phyloP scores from a whole-genome alignment of 37 sponge, comb jelly and placozoan species.

The Mnemiopsis leidyi region DNA sequence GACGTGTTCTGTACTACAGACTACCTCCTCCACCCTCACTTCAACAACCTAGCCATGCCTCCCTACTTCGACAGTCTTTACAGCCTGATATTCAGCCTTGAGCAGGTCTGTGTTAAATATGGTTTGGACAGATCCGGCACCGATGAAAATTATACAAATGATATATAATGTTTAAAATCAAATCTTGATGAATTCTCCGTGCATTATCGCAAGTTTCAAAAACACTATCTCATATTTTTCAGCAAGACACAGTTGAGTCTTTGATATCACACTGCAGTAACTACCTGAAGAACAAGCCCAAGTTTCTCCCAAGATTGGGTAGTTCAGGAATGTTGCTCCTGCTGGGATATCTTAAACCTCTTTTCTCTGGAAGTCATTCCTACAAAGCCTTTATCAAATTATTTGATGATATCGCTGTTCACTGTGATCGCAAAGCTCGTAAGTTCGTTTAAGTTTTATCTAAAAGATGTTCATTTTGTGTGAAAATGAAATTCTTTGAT shows the following conservation, averaged over 20 bases:
- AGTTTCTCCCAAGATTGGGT: constrained; percentile 8
- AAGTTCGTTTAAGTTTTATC: neutral
- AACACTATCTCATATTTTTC: neutral
- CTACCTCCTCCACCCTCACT: constrained; percentile 27
- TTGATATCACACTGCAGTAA: neutral
- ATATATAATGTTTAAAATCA: too few relatives aligned
- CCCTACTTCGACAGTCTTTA: constrained; percentile 38
- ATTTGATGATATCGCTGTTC: constrained; percentile 7
- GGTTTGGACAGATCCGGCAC: neutral
- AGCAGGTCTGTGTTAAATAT: neutral
- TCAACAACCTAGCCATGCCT: neutral
- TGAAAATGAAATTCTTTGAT: too few relatives aligned
- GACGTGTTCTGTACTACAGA: constrained; percentile 51
- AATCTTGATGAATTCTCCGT: too few relatives aligned
- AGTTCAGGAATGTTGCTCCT: constrained; percentile 8
- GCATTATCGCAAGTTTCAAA: too few relatives aligned
- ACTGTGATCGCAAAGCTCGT: constrained; percentile 42
- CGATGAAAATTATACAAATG: too few relatives aligned
- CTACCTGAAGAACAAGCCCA: neutral
- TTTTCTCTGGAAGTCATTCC: constrained; percentile 10
- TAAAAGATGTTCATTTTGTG: too few relatives aligned
- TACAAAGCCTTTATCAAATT: constrained; percentile 48
- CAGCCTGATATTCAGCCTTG: constrained; percentile 2
- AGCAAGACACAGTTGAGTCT: neutral
- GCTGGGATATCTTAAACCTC: constrained; percentile 29